Conservation (phyloP, 2,113 vertebrate genomes). For the Cyprinus carpio region DNA sequence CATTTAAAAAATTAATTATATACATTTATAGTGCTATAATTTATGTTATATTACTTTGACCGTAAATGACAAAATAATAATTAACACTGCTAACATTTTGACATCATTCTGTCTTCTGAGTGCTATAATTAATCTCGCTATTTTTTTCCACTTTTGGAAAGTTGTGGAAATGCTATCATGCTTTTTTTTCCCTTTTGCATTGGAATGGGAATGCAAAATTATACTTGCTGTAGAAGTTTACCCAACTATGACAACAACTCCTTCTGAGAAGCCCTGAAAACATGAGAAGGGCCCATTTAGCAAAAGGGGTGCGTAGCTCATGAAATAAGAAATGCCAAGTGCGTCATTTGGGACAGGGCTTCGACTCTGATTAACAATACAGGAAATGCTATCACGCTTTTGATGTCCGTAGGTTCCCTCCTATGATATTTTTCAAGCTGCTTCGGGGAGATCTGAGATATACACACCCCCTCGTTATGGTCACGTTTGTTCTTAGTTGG, state of each 20-base stretch:
- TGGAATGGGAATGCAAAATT: background rate
- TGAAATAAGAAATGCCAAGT: background rate
- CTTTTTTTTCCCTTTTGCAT: background rate
- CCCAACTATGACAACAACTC: background rate
- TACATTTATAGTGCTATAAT: background rate
- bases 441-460: background rate
- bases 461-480: conserved; percentile 1
- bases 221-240: background rate
- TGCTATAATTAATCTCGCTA: too few relatives aligned
- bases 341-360: background rate
- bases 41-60: too few relatives aligned
- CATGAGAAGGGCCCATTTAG: background rate
- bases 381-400: background rate
- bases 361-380: background rate
- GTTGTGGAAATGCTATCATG: too few relatives aligned
- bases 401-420: background rate
- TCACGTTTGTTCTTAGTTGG: conserved; percentile 53
- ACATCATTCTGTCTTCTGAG: background rate
- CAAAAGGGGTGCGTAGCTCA: background rate
- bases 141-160: too few relatives aligned
- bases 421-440: background rate
- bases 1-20: background rate
- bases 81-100: background rate
- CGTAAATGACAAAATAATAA: background rate
- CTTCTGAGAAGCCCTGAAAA: background rate